Evolutionary conservation across 2,797 vertebrate genomes (phyloP), one percentile per base, ranked within the genome.

Genomic region (Clarias fuscus): DNA sequence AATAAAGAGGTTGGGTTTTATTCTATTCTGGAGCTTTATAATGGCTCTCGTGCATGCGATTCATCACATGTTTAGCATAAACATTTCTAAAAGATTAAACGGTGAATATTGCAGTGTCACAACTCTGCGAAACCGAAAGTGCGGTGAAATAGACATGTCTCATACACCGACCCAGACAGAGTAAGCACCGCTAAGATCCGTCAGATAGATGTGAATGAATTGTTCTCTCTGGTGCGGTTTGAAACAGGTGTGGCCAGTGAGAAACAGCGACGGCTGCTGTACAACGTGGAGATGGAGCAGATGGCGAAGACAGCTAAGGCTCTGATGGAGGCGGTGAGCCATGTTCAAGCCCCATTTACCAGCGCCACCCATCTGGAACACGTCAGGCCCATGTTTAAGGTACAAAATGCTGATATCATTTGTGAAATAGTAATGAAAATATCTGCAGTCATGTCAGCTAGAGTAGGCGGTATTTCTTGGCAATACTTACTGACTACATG

Each of bases 241-340:
- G 61, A 40, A 68, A 11, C 85, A 99, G 97, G 87, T 86, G 97
- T 97, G 67, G 96, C 98, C 87, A 99, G 90, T 48, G 97, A 99
- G 93, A 99, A 99, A 93, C 97, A 99, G 93, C 92, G 98, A 13
- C 95, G 98, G 77, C 93, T 99, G 79, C 93, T 99, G 30, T 99
- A 99, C 90, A 99, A 99, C 90, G 30, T 99, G 95, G 98, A 99
- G 91, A 99, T 99, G 98, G 98, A 99, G 76, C 98, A 99, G 91
- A 99, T 99, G 98, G 97, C 98, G 0, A 99, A 97, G 93, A 99
- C 98, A 0, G 98, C 98, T 20, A 99, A 99, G 91, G 98, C 97
- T 24, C 95, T 99, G 76, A 99, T 99, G 98, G 98, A 99, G 91
- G 98, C 98, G 0, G 97, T 99, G 80, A 99, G 98, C 92, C 98